Conservation (phyloP, 1,140 invertebrate species). For the Acromyrmex heyeri region DNA sequence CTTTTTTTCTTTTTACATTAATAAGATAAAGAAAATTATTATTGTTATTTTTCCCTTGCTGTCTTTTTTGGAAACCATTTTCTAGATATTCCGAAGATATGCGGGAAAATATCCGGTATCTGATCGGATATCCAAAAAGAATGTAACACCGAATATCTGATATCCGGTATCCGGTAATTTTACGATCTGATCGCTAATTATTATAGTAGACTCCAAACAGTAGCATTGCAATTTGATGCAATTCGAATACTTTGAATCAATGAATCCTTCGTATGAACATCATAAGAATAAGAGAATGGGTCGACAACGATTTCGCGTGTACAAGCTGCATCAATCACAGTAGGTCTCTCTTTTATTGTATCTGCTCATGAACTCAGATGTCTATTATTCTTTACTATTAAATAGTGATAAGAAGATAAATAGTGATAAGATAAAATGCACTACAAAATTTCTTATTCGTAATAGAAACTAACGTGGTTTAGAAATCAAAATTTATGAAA, state of each 20-base stretch:
- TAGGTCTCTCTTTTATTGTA: conserved; percentile 76
- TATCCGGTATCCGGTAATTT: too few species aligned
- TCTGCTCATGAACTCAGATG: conserved; percentile 79
- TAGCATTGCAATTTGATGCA: conserved; percentile 39
- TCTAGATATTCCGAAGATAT: too few species aligned
- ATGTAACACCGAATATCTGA: too few species aligned
- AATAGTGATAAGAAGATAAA: conserved; percentile 82
- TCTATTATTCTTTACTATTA: conserved; percentile 81
- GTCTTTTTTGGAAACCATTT: too few species aligned
- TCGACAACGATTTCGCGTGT: conserved; percentile 80
- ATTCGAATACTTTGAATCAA: conserved; percentile 58
- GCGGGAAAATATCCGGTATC: too few species aligned
- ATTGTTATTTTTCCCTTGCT: too few species aligned
- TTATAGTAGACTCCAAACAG: conserved; percentile 29
- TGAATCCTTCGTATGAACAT: conserved; percentile 77
- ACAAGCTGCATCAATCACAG: conserved; percentile 81
- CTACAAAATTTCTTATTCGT: conserved; percentile 77
- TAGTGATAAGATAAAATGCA: conserved; percentile 82
- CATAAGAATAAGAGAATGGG: conserved; percentile 70
- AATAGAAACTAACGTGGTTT: too few species aligned
- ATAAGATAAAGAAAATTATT: too few species aligned
- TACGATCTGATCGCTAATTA: too few species aligned
- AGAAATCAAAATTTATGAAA: too few species aligned
- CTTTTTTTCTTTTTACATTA: too few species aligned
- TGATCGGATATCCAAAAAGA: too few species aligned